Percentiles rank a stretch among this genome's conserved stretches.
Conservation (phyloP, 2,113 vertebrate genomes). For the Dipodomys merriami region DNA sequence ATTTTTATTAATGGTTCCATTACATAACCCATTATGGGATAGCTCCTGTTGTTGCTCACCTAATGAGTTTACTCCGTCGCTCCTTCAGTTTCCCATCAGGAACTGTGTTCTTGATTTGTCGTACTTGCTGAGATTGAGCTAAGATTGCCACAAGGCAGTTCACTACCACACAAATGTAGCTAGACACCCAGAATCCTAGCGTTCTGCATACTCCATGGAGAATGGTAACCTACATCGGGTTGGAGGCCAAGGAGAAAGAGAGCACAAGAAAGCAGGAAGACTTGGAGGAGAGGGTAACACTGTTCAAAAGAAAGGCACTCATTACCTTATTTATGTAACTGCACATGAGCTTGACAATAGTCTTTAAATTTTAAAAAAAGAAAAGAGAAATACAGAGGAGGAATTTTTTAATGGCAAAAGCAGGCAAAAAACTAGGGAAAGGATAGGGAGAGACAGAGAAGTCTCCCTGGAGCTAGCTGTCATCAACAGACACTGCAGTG, state of each 20-base stretch:
- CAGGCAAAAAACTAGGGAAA: not conserved
- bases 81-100: constrained; percentile 35
- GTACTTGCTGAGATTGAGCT: not conserved
- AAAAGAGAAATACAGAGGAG: not conserved
- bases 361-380: no score
- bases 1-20: constrained; percentile 81
- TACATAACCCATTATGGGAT: constrained; percentile 71
- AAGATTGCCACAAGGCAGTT: not conserved
- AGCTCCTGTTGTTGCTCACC: constrained; percentile 56
- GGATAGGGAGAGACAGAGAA: not conserved
- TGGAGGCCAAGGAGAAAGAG: not conserved
- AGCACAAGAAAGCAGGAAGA: not conserved
- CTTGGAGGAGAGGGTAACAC: no score
- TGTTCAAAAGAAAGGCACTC: no score
- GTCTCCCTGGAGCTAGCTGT: fast-evolving
- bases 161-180: not conserved
- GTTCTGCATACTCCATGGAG: fast-evolving
- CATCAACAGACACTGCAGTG: not conserved
- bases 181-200: not conserved
- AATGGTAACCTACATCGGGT: not conserved
- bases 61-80: constrained; percentile 58
- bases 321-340: no score
- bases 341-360: no score
- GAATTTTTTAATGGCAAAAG: not conserved
- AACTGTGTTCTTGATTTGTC: not conserved